phyloP scores from a whole-genome alignment of 2,888 invertebrate species.

The Nephrotoma guestfalica region DNA sequence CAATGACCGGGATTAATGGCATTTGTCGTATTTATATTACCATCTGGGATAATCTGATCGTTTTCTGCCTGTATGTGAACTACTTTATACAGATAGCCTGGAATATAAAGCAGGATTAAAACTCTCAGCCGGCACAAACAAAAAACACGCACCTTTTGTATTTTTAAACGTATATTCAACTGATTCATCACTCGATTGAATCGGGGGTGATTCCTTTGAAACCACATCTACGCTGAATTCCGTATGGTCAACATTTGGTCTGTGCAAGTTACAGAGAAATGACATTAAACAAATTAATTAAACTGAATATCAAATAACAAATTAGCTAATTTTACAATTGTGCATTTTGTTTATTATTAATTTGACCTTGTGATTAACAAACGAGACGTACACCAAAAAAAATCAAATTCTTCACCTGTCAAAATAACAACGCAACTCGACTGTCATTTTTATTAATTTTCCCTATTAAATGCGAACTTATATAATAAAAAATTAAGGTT shows the following conservation, averaged over 20 bases:
- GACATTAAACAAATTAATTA: not conserved
- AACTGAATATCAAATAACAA: not conserved
- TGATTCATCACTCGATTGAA: not conserved
- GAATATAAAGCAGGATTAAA: not conserved
- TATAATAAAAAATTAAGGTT: not conserved
- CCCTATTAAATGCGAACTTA: not conserved
- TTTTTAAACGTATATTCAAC: not conserved
- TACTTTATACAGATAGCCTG: not conserved
- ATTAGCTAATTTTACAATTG: not conserved
- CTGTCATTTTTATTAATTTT: not conserved
- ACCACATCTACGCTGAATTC: not conserved
- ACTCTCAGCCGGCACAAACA: not conserved
- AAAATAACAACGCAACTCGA: not conserved
- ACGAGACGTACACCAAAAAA: not conserved
- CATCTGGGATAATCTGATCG: not conserved
- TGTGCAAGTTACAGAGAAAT: not conserved
- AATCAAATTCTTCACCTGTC: not conserved
- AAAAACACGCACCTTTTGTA: not conserved
- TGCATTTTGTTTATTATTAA: not conserved
- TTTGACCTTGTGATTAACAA: not conserved
- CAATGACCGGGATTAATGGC: not conserved
- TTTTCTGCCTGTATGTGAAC: not conserved
- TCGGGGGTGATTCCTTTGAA: not conserved
- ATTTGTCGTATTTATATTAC: conserved; percentile 5
- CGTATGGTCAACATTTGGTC: not conserved